A percentile compares a stretch with the other conserved stretches of the same genome.
phyloP scores from a whole-genome alignment of 2,113 vertebrate species.

The Chloebia gouldiae region DNA sequence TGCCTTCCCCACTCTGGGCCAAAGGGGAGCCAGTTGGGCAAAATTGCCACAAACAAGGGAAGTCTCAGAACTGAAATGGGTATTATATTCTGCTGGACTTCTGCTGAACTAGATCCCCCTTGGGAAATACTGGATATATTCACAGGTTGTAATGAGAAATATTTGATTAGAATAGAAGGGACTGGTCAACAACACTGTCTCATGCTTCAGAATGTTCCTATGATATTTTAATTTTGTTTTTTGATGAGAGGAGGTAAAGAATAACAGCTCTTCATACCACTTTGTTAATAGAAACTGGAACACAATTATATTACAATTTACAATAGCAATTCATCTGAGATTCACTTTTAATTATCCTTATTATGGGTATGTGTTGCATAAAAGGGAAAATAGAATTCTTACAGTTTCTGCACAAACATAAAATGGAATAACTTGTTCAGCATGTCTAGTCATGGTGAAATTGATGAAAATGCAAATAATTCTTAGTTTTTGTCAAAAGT shows the following conservation, averaged over 20 bases:
- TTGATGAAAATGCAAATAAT: constrained; percentile 4
- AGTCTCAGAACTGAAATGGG: background rate
- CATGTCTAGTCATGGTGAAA: background rate
- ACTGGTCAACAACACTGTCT: background rate
- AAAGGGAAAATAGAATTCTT: background rate
- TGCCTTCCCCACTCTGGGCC: background rate
- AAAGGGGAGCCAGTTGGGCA: background rate
- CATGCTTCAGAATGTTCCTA: background rate
- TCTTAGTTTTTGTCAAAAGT: background rate
- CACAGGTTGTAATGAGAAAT: background rate
- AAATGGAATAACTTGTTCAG: background rate
- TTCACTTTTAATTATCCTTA: background rate
- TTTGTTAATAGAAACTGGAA: background rate
- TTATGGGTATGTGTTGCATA: background rate
- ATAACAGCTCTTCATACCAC: accelerated
- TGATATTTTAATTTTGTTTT: background rate
- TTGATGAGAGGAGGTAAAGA: background rate
- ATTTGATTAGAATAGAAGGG: background rate
- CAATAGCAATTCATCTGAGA: background rate
- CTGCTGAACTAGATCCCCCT: background rate
- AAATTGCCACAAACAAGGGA: background rate
- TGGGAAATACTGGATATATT: background rate
- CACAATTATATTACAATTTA: background rate
- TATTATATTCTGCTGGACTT: background rate
- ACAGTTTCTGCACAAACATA: background rate